phyloP scores from a whole-genome alignment of 1,140 invertebrate genomes.

The Odontomachus brunneus region DNA sequence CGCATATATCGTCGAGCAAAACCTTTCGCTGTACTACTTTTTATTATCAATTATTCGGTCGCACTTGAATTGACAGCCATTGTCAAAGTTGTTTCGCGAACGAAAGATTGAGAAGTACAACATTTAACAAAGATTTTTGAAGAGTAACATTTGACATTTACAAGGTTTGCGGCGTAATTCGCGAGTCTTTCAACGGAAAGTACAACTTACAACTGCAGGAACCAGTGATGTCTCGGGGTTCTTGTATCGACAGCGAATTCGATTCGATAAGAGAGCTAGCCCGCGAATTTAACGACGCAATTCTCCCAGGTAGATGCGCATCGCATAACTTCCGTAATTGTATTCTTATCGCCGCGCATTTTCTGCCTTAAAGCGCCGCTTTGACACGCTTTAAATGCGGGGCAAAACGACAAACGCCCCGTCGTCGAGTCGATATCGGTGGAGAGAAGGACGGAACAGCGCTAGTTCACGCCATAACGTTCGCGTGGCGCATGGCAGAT shows the following conservation, averaged over 20 bases:
- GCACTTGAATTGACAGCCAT: background rate
- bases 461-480: conserved; percentile 43
- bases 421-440: conserved; percentile 48
- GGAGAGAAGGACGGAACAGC: conserved; percentile 61
- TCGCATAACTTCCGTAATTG: background rate
- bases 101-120: background rate
- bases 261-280: background rate
- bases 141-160: too few species aligned
- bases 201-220: background rate
- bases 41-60: background rate
- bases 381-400: background rate
- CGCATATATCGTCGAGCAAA: conserved; percentile 16
- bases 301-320: background rate
- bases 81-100: background rate
- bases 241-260: background rate
- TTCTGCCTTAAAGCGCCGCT: conserved; percentile 24
- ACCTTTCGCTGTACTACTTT: background rate
- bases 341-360: conserved; percentile 13
- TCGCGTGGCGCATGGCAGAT: conserved; percentile 60
- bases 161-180: too few species aligned
- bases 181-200: too few species aligned
- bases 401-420: conserved; percentile 59
- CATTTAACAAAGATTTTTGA: too few species aligned
- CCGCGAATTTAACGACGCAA: background rate
- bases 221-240: background rate